Evolutionary conservation across 2,113 vertebrate species (phyloP).

Genomic region (Ginglymostoma cirratum): DNA sequence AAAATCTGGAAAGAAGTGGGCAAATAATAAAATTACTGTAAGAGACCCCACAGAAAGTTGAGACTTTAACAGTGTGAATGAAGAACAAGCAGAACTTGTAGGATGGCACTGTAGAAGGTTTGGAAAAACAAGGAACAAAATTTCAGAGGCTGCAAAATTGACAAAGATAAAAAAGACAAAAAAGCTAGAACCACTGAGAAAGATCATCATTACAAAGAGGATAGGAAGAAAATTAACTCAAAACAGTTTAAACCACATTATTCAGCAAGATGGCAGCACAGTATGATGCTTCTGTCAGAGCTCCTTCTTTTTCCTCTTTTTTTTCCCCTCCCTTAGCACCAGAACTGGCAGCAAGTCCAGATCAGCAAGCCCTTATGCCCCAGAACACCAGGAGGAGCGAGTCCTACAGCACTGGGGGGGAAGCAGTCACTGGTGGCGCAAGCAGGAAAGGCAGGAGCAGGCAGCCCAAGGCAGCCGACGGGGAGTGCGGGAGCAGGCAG

Average conservation of each 20-base stretch:
- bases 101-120: neutral
- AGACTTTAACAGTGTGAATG: neutral
- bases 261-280: no score
- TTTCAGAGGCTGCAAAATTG: neutral
- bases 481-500: no score
- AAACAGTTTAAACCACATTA: neutral
- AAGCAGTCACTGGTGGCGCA: no score
- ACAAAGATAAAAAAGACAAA: neutral
- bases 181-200: neutral
- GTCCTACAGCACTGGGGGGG: no score
- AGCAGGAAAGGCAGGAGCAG: no score
- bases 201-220: neutral
- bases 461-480: no score
- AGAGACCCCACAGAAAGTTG: neutral
- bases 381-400: no score
- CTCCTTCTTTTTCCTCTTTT: no score
- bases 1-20: neutral
- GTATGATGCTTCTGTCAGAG: no score
- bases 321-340: no score
- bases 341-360: no score
- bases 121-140: neutral
- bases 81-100: neutral
- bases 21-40: neutral
- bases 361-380: no score
- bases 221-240: neutral